Evolutionary conservation across 2,113 vertebrate genomes (phyloP).

Genomic region (Miniopterus natalensis): DNA sequence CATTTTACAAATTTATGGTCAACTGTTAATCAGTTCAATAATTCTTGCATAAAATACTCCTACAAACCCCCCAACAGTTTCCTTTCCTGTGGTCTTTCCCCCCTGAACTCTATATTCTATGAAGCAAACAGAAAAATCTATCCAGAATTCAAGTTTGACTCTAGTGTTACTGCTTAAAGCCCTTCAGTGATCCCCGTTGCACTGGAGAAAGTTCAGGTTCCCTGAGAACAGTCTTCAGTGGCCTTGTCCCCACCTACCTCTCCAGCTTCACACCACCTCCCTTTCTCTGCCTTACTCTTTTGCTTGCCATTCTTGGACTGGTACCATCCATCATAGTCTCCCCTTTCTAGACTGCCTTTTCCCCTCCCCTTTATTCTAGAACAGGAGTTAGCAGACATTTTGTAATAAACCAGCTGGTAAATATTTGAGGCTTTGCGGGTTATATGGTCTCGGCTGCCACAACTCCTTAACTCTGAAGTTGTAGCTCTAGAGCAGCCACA

Average conservation of each 20-base stretch:
- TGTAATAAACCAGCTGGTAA: not conserved
- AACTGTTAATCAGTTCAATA: slow-evolving; percentile 50
- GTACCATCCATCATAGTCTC: not conserved
- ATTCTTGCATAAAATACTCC: not conserved
- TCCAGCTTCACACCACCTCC: not conserved
- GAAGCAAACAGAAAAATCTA: not conserved
- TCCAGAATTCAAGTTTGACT: not conserved
- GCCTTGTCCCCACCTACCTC: not conserved
- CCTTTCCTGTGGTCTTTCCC: not conserved
- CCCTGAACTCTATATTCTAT: not conserved
- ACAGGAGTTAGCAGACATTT: not conserved
- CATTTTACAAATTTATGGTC: slow-evolving; percentile 45
- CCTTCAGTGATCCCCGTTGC: not conserved
- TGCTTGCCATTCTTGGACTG: not conserved
- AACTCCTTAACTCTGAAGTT: not conserved
- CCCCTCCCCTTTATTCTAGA: not conserved
- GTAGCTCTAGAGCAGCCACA: not conserved
- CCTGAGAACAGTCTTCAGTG: not conserved
- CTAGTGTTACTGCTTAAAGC: not conserved
- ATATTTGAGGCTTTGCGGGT: not conserved
- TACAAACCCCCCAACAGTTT: not conserved
- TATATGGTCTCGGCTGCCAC: not conserved
- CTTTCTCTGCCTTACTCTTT: not conserved
- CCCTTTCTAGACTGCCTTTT: slow-evolving; percentile 14
- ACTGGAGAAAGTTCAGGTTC: not conserved